These are phyloP conservation scores for Microctenopoma steveboyesi DNA, from an alignment of 2,797 vertebrate genomes.

Conservation along the genomic window DNA sequence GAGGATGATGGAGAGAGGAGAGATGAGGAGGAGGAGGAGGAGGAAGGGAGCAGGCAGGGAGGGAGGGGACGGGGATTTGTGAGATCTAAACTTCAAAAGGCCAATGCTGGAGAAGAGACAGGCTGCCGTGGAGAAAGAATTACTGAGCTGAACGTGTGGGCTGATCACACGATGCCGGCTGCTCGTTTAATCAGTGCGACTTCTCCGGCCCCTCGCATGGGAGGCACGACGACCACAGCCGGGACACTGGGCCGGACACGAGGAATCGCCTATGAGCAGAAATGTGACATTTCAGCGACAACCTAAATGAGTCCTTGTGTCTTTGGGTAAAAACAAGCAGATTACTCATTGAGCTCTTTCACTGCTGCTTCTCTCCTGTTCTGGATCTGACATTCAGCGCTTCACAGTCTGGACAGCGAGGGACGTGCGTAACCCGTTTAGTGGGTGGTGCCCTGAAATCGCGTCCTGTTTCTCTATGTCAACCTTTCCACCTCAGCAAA, in stretches of 20 bases:
- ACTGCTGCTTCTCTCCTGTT: too few relatives aligned
- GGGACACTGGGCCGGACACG: neutral
- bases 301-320: too few relatives aligned
- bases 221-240: neutral
- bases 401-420: too few relatives aligned
- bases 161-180: conserved; percentile 54
- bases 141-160: conserved; percentile 58
- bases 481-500: neutral
- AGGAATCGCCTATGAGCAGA: neutral
- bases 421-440: too few relatives aligned
- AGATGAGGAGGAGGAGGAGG: neutral
- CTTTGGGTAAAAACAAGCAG: too few relatives aligned
- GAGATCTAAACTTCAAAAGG: conserved; percentile 70
- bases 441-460: too few relatives aligned
- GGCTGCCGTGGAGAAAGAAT: conserved; percentile 56
- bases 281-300: too few relatives aligned
- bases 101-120: conserved; percentile 56
- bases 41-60: neutral
- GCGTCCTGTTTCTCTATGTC: neutral
- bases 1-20: conserved; percentile 32
- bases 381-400: too few relatives aligned
- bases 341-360: too few relatives aligned
- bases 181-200: conserved; percentile 69
- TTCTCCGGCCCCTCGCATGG: conserved; percentile 35
- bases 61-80: conserved; percentile 25